Evolutionary conservation across 35 echinoderm and acorn worm species (phyloP).

Genomic region (Ophiothrix spiculata): DNA sequence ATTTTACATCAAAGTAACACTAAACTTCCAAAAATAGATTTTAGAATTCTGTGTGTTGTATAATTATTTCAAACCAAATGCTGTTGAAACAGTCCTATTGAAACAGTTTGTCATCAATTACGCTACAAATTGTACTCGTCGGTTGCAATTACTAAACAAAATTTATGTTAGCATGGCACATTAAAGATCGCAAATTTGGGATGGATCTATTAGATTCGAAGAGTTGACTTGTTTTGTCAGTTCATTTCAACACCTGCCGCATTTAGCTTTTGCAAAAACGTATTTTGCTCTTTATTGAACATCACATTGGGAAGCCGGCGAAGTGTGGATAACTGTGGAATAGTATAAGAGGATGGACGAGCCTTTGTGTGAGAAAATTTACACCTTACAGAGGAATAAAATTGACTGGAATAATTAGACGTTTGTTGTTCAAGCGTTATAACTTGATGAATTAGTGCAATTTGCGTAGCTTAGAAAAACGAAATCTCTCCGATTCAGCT

Average conservation of each 20-base stretch:
- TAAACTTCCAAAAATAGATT: too few relatives aligned
- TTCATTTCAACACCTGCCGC: not conserved
- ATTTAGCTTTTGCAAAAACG: not conserved
- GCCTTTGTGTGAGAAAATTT: not conserved
- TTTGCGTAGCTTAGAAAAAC: constrained; percentile 12
- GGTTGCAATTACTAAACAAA: not conserved
- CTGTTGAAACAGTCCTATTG: too few relatives aligned
- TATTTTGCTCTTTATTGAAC: not conserved
- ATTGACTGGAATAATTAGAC: not conserved
- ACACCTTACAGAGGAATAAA: not conserved
- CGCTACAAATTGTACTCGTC: not conserved
- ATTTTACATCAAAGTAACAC: too few relatives aligned
- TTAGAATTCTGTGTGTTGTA: too few relatives aligned
- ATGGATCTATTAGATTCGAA: not conserved
- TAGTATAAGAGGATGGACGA: not conserved
- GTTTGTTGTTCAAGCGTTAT: not conserved
- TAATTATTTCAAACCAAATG: too few relatives aligned
- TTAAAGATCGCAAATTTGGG: not conserved
- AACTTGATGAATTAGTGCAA: not conserved
- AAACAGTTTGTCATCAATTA: too few relatives aligned
- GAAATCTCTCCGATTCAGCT: not conserved
- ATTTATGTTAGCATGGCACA: not conserved
- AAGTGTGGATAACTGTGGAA: not conserved
- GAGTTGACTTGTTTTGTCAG: not conserved
- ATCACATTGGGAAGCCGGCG: not conserved